Conservation (phyloP, 2,888 invertebrate genomes). For the Himalopsyche tibetana region DNA sequence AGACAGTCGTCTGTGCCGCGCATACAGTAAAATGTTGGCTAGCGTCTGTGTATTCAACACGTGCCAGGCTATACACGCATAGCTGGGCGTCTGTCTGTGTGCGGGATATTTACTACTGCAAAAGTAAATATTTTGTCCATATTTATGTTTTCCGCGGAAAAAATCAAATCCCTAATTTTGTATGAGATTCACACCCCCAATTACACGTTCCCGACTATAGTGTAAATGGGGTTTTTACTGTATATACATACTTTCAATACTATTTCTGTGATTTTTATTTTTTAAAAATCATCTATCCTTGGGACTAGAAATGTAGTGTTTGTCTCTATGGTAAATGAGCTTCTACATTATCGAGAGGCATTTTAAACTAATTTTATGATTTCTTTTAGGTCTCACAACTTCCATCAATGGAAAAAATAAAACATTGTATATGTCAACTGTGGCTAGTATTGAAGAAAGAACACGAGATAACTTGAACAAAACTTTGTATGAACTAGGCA, state of each 20-base stretch:
- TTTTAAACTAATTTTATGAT: not conserved
- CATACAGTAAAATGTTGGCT: too few relatives aligned
- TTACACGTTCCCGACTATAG: too few relatives aligned
- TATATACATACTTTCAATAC: not conserved
- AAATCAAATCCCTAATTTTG: too few relatives aligned
- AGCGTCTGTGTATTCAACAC: too few relatives aligned
- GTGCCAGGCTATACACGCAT: too few relatives aligned
- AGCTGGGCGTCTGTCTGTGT: too few relatives aligned
- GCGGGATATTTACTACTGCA: too few relatives aligned
- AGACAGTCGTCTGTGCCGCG: too few relatives aligned
- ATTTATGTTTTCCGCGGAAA: too few relatives aligned
- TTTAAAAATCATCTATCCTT: not conserved
- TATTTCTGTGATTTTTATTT: not conserved
- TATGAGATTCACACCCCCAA: too few relatives aligned
- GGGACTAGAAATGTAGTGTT: not conserved
- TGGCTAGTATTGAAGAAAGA: conserved; percentile 93
- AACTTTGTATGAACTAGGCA: conserved; percentile 89
- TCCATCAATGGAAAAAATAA: conserved; percentile 89
- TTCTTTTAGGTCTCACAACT: conserved; percentile 83
- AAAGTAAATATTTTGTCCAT: too few relatives aligned
- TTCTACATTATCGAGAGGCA: not conserved
- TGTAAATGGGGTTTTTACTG: too few relatives aligned
- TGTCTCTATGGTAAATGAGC: not conserved
- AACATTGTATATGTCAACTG: conserved; percentile 95
- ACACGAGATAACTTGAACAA: conserved; percentile 93